Evolutionary conservation across 2,797 vertebrate species (phyloP).

Genomic region (Cryptoblepharus egeriae): DNA sequence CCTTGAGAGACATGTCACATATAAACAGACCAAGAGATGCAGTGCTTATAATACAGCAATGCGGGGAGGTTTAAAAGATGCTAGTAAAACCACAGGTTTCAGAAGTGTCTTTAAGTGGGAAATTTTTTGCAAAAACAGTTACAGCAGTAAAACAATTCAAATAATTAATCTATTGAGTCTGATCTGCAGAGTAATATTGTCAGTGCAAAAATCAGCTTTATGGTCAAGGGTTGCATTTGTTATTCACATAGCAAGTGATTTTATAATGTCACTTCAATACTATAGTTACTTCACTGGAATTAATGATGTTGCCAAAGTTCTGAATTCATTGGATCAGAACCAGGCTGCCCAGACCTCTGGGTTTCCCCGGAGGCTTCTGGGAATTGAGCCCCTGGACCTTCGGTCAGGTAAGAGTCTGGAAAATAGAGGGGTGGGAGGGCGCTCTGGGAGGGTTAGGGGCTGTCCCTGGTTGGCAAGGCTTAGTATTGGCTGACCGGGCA

Average conservation of each 20-base stretch:
- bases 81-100: neutral
- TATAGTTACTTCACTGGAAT: neutral
- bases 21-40: conserved; percentile 22
- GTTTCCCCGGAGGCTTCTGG: no score
- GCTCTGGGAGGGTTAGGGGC: no score
- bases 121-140: neutral
- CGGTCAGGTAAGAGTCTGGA: no score
- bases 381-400: no score
- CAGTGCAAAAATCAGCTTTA: neutral
- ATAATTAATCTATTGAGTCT: neutral
- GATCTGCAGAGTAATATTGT: neutral
- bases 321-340: neutral
- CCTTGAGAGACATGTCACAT: conserved; percentile 45
- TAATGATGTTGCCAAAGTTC: neutral
- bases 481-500: no score
- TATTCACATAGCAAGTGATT: no score
- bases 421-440: no score
- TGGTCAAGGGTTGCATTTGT: neutral
- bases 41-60: neutral
- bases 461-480: no score
- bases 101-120: neutral
- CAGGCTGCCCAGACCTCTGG: no score
- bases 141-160: neutral
- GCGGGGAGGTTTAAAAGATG: neutral
- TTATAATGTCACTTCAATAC: neutral